A percentile compares a stretch with the other conserved stretches of the same genome.
These are phyloP conservation scores for Ophiothrix spiculata DNA, from an alignment of 35 echinoderm and acorn worm genomes.

Conservation along the genomic window DNA sequence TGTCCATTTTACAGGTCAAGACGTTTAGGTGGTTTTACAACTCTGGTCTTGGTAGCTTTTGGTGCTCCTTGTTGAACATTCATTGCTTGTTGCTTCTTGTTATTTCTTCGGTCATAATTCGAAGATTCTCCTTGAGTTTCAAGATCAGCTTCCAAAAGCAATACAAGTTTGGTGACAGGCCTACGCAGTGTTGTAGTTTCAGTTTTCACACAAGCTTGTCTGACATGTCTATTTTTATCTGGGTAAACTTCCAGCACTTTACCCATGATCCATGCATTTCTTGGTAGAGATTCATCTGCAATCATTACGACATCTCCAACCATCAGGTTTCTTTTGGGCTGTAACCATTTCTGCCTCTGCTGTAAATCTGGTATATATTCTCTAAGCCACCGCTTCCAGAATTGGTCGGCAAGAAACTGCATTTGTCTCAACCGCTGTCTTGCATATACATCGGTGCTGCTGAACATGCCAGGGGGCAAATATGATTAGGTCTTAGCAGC, in stretches of 20 bases:
- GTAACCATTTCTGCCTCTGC: conserved; percentile 52
- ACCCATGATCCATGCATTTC: conserved; percentile 39
- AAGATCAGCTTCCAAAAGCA: not conserved
- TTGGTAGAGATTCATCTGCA: conserved; percentile 16
- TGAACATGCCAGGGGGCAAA: conserved; percentile 50
- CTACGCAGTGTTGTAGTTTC: not conserved
- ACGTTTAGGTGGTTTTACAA: too few species aligned
- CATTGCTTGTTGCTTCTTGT: too few species aligned
- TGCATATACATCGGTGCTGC: conserved; percentile 27
- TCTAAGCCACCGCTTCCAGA: conserved; percentile 49
- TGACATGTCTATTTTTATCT: not conserved
- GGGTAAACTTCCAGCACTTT: not conserved
- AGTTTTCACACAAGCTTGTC: not conserved
- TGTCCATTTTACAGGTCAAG: too few species aligned
- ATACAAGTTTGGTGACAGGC: not conserved
- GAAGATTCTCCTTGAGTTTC: too few species aligned
- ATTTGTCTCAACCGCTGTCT: conserved; percentile 32
- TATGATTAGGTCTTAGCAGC: conserved; percentile 26
- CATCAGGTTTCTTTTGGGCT: conserved; percentile 24
- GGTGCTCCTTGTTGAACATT: too few species aligned
- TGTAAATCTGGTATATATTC: conserved; percentile 62
- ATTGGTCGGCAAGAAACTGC: conserved; percentile 52
- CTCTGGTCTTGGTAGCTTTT: too few species aligned
- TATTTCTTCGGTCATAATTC: too few species aligned
- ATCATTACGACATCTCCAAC: conserved; percentile 40